These are phyloP conservation scores for Numenius phaeopus DNA, from an alignment of 2,797 vertebrate species.

Conservation along the genomic window DNA sequence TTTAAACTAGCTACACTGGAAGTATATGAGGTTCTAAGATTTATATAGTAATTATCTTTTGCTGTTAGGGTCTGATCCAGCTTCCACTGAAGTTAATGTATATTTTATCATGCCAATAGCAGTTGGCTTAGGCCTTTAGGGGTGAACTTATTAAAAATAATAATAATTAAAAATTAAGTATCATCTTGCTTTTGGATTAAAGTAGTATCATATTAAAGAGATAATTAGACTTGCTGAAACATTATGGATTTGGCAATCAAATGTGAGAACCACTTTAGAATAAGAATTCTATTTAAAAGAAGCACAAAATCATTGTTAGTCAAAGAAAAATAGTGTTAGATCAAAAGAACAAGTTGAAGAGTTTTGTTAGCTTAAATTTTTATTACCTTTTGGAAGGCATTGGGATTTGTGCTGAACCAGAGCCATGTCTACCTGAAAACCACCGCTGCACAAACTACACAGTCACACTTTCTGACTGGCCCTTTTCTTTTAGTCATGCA, in stretches of 20 bases:
- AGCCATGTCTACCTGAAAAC: background rate
- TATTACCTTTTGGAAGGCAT: background rate
- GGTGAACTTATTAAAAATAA: background rate
- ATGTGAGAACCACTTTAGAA: background rate
- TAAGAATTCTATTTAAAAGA: background rate
- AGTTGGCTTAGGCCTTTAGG: background rate
- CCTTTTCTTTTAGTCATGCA: background rate
- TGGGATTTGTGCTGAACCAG: background rate
- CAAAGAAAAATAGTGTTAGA: background rate
- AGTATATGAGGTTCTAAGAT: background rate
- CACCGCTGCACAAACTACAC: background rate
- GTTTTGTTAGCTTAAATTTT: background rate
- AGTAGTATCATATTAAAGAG: background rate
- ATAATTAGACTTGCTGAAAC: background rate
- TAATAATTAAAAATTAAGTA: background rate
- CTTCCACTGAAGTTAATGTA: background rate
- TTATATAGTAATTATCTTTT: conserved; percentile 4
- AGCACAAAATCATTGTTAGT: background rate
- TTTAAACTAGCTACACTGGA: background rate
- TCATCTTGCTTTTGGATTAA: background rate
- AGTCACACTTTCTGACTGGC: background rate
- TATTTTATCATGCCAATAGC: background rate
- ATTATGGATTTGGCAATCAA: background rate
- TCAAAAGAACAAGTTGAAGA: background rate
- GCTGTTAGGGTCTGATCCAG: background rate